Evolutionary conservation across 2,113 vertebrate genomes (phyloP).

Genomic region (Pimephales promelas): DNA sequence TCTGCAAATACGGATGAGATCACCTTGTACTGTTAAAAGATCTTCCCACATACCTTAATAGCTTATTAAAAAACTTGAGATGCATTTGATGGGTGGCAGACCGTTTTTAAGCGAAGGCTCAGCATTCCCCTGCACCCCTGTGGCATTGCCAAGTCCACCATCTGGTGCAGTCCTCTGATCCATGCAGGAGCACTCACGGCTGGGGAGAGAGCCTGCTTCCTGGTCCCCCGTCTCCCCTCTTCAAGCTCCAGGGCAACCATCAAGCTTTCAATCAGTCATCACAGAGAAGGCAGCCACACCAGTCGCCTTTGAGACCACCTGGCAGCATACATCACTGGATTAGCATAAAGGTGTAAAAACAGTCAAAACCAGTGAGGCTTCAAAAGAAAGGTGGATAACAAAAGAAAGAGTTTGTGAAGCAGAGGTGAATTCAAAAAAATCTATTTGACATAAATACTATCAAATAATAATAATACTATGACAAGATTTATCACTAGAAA

Average conservation of each 20-base stretch:
- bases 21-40: neutral
- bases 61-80: neutral
- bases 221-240: conserved; percentile 41
- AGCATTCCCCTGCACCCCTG: conserved; percentile 26
- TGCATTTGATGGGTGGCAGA: conserved; percentile 49
- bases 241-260: conserved; percentile 43
- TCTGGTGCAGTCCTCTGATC: conserved; percentile 59
- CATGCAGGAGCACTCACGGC: conserved; percentile 31
- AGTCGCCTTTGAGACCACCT: conserved; percentile 52
- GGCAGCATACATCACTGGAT: conserved; percentile 48
- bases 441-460: no score
- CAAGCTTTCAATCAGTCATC: conserved; percentile 50
- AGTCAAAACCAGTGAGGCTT: conserved; percentile 17
- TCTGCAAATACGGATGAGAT: neutral
- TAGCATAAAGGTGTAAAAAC: conserved; percentile 48
- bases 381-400: conserved; percentile 37
- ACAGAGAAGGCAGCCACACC: conserved; percentile 36
- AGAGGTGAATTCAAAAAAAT: no score
- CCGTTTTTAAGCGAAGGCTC: conserved; percentile 39
- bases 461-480: no score
- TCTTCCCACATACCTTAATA: neutral
- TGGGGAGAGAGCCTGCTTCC: conserved; percentile 36
- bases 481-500: neutral
- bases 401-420: conserved; percentile 2
- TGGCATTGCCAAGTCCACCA: conserved; percentile 52